Evolutionary conservation across 2,888 invertebrate genomes (phyloP), one percentile per base, ranked within the genome.

Genomic region (Amblyjoppa fuscipennis): DNA sequence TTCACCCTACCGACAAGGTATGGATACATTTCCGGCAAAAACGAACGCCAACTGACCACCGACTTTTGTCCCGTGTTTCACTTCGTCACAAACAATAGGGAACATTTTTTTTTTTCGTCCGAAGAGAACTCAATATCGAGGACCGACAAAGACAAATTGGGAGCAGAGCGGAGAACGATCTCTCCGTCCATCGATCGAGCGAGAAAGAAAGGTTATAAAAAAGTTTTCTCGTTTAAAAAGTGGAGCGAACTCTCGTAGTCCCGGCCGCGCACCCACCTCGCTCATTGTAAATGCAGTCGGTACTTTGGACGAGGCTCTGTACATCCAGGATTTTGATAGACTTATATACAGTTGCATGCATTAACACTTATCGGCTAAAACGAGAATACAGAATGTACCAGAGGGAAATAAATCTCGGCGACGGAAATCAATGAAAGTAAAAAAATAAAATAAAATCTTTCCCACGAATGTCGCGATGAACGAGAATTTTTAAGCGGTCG

Each of bases 111-210:
- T 77, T 69, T 68, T 13, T 5, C 0, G 11, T 16, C 45, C 20
- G 64, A 74, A 69, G 74, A 78, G 74, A 84, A 76, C 76, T 80
- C 84, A 66, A 80, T 84, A 84, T 81, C 59, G 66, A 70, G 64
- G 49, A 83, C 53, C 45, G 61, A 59, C 69, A 59, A 71, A 64
- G 79, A 56, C 70, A 45, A 53, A 20, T 45, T 51, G 28, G 28
- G 75, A 61, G 13, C 25, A 38, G 6, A 68, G 71, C 25, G 31
- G 59, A 59, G 59, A 84, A 80, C 56, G 64, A 66, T 80, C 73
- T 76, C 53, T 16, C 28, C 79, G 70, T n/a, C 28, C 13, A 20
- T 76, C 38, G 49, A 75, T 45, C 13, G 6, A 66, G 31, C 41
- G 75, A 70, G 16, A 45, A 38, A 70, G 49, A 75, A 45, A 51